phyloP scores from a whole-genome alignment of 2,888 invertebrate genomes.

The Mimachlamys varia region DNA sequence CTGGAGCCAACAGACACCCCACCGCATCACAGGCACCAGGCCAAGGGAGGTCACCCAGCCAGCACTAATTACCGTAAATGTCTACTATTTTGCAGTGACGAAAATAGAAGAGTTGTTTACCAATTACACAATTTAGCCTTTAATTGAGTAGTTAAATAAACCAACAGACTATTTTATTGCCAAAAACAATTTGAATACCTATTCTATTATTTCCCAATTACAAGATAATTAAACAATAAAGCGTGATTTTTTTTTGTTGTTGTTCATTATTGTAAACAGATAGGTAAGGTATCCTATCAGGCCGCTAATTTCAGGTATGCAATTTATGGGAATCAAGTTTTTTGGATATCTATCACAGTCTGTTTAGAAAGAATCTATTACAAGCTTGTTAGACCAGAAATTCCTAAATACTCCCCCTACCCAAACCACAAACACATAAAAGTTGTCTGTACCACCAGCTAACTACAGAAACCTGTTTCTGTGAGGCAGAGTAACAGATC shows the following conservation, averaged over 20 bases:
- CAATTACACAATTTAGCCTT: no score
- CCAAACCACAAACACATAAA: background rate
- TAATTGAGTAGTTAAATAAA: no score
- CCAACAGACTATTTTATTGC: no score
- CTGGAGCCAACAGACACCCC: background rate
- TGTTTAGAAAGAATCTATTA: background rate
- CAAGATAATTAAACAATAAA: no score
- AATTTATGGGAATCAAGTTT: background rate
- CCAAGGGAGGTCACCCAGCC: background rate
- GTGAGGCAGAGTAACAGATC: no score
- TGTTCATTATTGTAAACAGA: background rate
- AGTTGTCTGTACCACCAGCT: background rate
- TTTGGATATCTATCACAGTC: background rate
- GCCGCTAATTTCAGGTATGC: background rate
- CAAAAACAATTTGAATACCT: no score
- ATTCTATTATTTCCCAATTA: no score
- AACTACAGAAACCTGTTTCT: background rate
- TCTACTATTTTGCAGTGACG: background rate
- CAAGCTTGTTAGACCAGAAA: background rate
- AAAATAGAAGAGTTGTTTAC: background rate
- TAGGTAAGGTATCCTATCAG: background rate
- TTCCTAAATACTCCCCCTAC: background rate
- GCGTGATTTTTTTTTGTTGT: background rate
- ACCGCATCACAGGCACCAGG: background rate
- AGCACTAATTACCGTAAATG: background rate